A percentile compares a stretch with the other conserved stretches of the same genome.
phyloP scores from a whole-genome alignment of 1,140 invertebrate species.

The Drosophila tropicalis region DNA sequence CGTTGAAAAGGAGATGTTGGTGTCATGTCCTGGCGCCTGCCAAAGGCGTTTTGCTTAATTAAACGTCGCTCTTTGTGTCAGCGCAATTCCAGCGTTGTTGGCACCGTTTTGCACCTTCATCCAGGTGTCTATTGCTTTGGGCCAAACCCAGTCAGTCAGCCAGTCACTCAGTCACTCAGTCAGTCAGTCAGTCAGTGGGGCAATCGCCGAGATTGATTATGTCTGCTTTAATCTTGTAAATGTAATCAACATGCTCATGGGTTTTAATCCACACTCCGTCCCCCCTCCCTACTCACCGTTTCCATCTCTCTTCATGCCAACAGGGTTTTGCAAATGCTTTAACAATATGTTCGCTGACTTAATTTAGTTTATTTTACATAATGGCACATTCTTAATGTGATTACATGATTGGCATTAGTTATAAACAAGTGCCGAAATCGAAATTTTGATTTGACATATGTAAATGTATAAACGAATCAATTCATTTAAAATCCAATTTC shows the following conservation, averaged over 20 bases:
- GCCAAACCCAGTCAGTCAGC: constrained; percentile 31
- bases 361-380: constrained; percentile 36
- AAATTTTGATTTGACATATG: constrained; percentile 11
- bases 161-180: constrained; percentile 29
- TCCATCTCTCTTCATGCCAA: background rate
- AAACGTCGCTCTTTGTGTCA: constrained; percentile 74
- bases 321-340: constrained; percentile 2
- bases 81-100: constrained; percentile 47
- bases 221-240: constrained; percentile 61
- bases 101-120: constrained; percentile 39
- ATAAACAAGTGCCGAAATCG: constrained; percentile 1
- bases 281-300: background rate
- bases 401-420: constrained; percentile 12
- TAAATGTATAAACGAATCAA: background rate
- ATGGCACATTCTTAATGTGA: constrained; percentile 14
- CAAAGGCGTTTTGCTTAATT: constrained; percentile 70
- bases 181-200: constrained; percentile 25
- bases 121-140: constrained; percentile 38
- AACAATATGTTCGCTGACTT: constrained; percentile 46
- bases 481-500: background rate
- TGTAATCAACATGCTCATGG: constrained; percentile 56
- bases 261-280: constrained; percentile 6
- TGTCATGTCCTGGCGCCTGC: constrained; percentile 60
- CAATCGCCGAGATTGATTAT: constrained; percentile 68
- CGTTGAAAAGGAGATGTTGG: constrained; percentile 3